Percentiles rank a stretch among this genome's conserved stretches.
Evolutionary conservation across 2,113 vertebrate genomes (phyloP).

Genomic region (Semnornis frantzii): DNA sequence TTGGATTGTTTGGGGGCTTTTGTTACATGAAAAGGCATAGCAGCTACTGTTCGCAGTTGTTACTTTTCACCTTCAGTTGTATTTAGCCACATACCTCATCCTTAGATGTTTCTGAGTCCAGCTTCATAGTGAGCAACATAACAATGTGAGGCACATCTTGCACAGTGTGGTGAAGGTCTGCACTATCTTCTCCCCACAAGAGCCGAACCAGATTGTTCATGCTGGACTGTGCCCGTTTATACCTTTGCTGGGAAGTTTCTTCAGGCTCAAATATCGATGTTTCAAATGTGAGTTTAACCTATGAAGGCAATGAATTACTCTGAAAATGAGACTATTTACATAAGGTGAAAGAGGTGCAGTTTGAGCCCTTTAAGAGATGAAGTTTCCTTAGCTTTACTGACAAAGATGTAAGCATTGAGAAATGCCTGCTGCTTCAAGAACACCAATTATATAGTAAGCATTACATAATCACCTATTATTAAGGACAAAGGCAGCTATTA

Average conservation of each 20-base stretch:
- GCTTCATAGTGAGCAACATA: conserved; percentile 90
- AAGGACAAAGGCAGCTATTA: conserved; percentile 49
- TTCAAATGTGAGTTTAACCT: conserved; percentile 95
- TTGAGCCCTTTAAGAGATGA: neutral
- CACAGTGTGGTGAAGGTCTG: conserved; percentile 76
- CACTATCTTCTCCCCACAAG: conserved; percentile 85
- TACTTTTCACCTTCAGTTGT: neutral
- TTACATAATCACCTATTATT: neutral
- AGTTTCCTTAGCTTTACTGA: neutral
- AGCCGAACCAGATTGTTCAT: conserved; percentile 86
- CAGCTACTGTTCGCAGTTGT: neutral
- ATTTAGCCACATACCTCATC: conserved; percentile 85
- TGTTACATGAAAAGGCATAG: neutral
- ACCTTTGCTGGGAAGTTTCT: conserved; percentile 45
- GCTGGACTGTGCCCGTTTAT: conserved; percentile 58
- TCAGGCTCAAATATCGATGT: conserved; percentile 71
- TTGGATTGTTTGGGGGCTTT: neutral
- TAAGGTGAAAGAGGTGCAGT: neutral
- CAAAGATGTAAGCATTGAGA: neutral
- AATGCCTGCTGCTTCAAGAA: conserved; percentile 31
- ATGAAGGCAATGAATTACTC: conserved; percentile 11
- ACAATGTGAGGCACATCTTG: conserved; percentile 83
- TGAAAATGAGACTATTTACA: neutral
- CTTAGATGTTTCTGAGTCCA: conserved; percentile 83
- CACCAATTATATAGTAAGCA: neutral